Evolutionary conservation across 2,797 vertebrate species (phyloP), one percentile per base, ranked within the genome.

Genomic region (Tachyglossus aculeatus): DNA sequence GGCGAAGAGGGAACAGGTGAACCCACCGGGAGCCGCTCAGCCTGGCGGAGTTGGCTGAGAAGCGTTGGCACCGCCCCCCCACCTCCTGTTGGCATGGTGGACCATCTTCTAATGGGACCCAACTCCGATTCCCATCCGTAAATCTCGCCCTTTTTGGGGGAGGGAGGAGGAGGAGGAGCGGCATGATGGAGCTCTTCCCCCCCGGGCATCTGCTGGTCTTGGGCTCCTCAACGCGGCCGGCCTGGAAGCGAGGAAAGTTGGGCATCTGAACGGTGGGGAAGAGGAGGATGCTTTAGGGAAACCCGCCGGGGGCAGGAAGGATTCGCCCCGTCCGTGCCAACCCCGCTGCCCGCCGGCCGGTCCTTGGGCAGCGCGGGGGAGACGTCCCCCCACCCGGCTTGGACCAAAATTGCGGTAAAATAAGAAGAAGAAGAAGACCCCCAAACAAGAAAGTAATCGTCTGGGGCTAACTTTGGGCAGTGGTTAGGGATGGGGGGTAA

Each of bases 1-100:
- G 47, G 21, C 65, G 50, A 44, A 34, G 67, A 64, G 36, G 64
- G 81, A 80, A 84, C 81, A 82, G 78, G 84, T 84, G 84, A 84
- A 83, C 72, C 50, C 51, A 43, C 80, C 67, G 47, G 70, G 72
- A 57, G 34, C 55, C 74, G 38, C 47, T 36, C 48, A 60, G 62
- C 74, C 74, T 65, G 5, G 9, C 58, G 15, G 79, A 80, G 79
- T 82, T 82, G 67, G 51, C 44, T 25, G 19, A 25, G 52, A n/a
- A n/a, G n/a, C n/a, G n/a, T n/a, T n/a, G n/a, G n/a, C n/a, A n/a
- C n/a, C n/a, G n/a, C n/a, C n/a, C n/a, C n/a, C n/a, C n/a, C n/a
- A n/a, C n/a, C n/a, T n/a, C n/a, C n/a, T n/a, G n/a, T n/a, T n/a
- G n/a, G n/a, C n/a, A n/a, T n/a, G n/a, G n/a, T n/a, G n/a, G n/a